Conservation (phyloP, 2,113 vertebrate genomes). For the Phaethornis superciliosus region DNA sequence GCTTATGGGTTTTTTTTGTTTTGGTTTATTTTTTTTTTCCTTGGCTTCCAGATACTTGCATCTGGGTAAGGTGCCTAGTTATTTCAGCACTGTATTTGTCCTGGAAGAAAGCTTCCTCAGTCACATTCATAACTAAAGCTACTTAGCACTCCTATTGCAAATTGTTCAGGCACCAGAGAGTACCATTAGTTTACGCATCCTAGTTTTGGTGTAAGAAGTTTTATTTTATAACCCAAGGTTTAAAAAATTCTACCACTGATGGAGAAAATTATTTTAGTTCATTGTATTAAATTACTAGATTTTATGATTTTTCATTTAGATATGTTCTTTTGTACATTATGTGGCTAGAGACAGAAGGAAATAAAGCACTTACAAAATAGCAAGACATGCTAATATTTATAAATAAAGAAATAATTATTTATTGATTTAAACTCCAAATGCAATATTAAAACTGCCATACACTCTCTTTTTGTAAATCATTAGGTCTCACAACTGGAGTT, state of each 20-base stretch:
- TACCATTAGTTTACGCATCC: not conserved
- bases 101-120: not conserved
- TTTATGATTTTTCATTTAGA: not conserved
- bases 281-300: not conserved
- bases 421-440: not conserved
- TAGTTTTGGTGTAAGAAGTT: not conserved
- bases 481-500: not conserved
- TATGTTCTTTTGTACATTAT: not conserved
- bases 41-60: not conserved
- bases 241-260: not conserved
- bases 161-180: not conserved
- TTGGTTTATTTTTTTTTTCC: too few relatives aligned
- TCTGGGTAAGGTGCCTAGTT: not conserved
- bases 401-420: not conserved
- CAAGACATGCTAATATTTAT: not conserved
- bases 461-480: not conserved
- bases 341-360: not conserved
- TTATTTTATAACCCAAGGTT: not conserved
- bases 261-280: not conserved
- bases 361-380: not conserved
- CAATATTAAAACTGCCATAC: not conserved
- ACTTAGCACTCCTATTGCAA: not conserved
- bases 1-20: too few relatives aligned
- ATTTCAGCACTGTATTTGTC: not conserved
- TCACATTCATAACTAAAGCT: not conserved